Base-by-base conservation (phyloP, 1,140 invertebrate genomes). In the Metaphire vulgaris region DNA sequence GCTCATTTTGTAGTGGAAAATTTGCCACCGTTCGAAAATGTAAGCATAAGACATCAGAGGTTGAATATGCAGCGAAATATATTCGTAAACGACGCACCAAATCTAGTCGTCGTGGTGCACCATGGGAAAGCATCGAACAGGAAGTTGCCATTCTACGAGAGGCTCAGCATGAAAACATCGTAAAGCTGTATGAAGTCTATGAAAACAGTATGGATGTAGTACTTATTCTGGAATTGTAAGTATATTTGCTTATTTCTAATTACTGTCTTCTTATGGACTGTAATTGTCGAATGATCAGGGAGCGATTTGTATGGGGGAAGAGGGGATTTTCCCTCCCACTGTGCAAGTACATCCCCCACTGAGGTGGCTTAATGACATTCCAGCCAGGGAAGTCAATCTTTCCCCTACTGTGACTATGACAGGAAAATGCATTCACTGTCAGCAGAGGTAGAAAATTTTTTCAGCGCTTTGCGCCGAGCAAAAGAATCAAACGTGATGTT, bases 41-140 rank as follows among this genome's bases (percentile, higher is more conserved):
- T 81, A 88, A 91, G 21, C 92, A 97, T 86, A 90, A 92, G 83
- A 89, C 90, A 77, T 93, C 91, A n/a, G 92, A 93, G 34, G 89
- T 91, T 79, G 90, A 92, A 83, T 96, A 93, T 87, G 96, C 96
- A 0, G 96, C 96, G 76, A 99, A 99, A 88, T 95, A 94, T 86
- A 92, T 98, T 79, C 91, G 92, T 84, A 95, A 97, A 86, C 88
- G 95, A 80, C 90, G 95, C 41, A 56, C 73, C 1, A 79, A 76
- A 28, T 80, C 81, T 0, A 82, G 84, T 12, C 75, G 83, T n/a
- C 81, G 82, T 29, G 84, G 83, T 0, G 84, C 83, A 26, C 81
- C 81, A 28, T 80, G 82, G 72, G 86, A 88, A 76, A 86, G 89
- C 78, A 89, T 89, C 73, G 83, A 88, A 74, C 84, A 87, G 75